Percentiles rank a stretch among this genome's conserved stretches.
Evolutionary conservation across 2,888 invertebrate genomes (phyloP).

Genomic region (Cerceris ruficornis): DNA sequence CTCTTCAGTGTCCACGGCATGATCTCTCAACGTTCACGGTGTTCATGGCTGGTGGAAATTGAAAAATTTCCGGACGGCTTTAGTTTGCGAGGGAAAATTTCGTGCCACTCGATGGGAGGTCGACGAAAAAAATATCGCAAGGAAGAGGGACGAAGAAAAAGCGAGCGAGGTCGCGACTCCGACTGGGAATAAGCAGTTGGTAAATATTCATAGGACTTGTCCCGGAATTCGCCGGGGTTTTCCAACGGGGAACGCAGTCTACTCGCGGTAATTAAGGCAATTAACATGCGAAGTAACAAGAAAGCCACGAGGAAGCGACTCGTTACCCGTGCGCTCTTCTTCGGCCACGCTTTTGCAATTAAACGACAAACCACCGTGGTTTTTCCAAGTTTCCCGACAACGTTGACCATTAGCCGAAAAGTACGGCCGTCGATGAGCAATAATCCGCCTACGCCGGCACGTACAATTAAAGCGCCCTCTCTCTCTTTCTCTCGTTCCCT

Average conservation of each 20-base stretch:
- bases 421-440: not conserved
- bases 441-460: too few species aligned
- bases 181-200: slow-evolving; percentile 65
- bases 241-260: slow-evolving; percentile 29
- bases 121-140: not conserved
- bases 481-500: too few species aligned
- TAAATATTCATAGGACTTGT: slow-evolving; percentile 72
- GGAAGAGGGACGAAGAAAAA: not conserved
- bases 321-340: slow-evolving; percentile 3
- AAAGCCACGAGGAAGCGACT: slow-evolving; percentile 25
- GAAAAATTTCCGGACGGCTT: too few species aligned
- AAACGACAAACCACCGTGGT: slow-evolving; percentile 11
- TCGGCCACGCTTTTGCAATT: slow-evolving; percentile 18
- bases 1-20: too few species aligned
- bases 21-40: too few species aligned
- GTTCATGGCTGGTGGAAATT: too few species aligned
- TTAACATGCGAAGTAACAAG: slow-evolving; percentile 59
- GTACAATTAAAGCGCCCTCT: too few species aligned
- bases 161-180: slow-evolving; percentile 5
- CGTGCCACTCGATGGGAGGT: too few species aligned
- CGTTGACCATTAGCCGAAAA: slow-evolving; percentile 26
- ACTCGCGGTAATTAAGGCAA: slow-evolving; percentile 66
- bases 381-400: slow-evolving; percentile 27
- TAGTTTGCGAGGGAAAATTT: too few species aligned
- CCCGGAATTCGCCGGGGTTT: slow-evolving; percentile 43